Percentiles rank a stretch among this genome's conserved stretches.
phyloP scores from a whole-genome alignment of 1,140 invertebrate genomes.

The Thaumetopoea pityocampa region DNA sequence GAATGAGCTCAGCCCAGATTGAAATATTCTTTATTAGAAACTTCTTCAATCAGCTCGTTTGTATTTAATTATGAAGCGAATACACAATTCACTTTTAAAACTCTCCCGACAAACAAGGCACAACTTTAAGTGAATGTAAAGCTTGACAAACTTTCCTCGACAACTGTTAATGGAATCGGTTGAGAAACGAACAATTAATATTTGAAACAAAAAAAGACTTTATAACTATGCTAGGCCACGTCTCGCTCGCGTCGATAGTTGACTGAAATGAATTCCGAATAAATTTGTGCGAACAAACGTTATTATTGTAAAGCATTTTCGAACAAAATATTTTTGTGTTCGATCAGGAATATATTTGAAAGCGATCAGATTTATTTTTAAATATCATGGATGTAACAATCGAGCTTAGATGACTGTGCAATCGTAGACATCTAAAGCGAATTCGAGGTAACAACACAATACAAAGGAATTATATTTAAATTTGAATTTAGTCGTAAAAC shows the following conservation, averaged over 20 bases:
- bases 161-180: conserved; percentile 38
- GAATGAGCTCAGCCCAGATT: conserved; percentile 25
- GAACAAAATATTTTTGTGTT: conserved; percentile 7
- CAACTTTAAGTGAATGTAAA: conserved; percentile 29
- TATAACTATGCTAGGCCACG: too few species aligned
- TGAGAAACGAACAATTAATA: conserved; percentile 21
- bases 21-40: conserved; percentile 34
- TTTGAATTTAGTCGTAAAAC: conserved; percentile 3
- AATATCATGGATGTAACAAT: too few species aligned
- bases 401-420: too few species aligned
- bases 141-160: conserved; percentile 31
- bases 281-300: conserved; percentile 10
- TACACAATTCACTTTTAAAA: conserved; percentile 23
- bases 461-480: conserved; percentile 6
- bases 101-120: conserved; percentile 20
- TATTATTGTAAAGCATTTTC: neutral
- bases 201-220: conserved; percentile 31
- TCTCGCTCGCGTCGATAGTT: conserved; percentile 15
- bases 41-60: conserved; percentile 18
- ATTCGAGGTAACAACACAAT: too few species aligned
- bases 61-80: conserved; percentile 17
- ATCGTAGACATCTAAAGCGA: too few species aligned
- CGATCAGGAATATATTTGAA: too few species aligned
- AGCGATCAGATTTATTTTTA: conserved; percentile 19
- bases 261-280: conserved; percentile 9